These are phyloP conservation scores for Percopsis omiscomaycus DNA, from an alignment of 2,797 vertebrate species.

Conservation along the genomic window DNA sequence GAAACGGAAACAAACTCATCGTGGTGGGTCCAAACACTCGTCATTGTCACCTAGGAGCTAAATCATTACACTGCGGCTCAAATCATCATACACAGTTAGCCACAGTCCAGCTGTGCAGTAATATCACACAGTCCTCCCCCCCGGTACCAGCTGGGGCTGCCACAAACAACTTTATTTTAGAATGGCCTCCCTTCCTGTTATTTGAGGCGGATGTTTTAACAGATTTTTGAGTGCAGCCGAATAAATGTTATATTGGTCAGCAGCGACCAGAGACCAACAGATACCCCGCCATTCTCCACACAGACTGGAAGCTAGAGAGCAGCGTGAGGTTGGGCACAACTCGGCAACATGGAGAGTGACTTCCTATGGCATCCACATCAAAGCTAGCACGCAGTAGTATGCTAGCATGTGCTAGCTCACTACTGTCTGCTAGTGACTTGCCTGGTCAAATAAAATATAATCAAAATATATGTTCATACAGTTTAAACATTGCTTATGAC, in stretches of 20 bases:
- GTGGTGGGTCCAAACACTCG: constrained; percentile 45
- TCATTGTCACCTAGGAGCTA: constrained; percentile 46
- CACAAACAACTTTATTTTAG: constrained; percentile 75
- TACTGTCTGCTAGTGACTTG: too few species aligned
- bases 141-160: constrained; percentile 58
- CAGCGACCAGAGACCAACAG: constrained; percentile 46
- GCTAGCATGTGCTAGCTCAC: too few species aligned
- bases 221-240: constrained; percentile 58
- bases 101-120: constrained; percentile 37
- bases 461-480: too few species aligned
- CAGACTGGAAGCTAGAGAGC: too few species aligned
- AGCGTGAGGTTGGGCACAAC: too few species aligned
- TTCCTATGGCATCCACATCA: too few species aligned
- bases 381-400: too few species aligned
- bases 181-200: constrained; percentile 78
- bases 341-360: too few species aligned
- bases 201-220: constrained; percentile 73
- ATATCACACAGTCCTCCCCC: constrained; percentile 45
- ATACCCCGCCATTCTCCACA: constrained; percentile 3
- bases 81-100: constrained; percentile 32
- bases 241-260: constrained; percentile 58
- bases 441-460: too few species aligned
- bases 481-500: too few species aligned
- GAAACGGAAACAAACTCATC: constrained; percentile 35
- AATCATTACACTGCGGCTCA: constrained; percentile 38